Conservation (phyloP, 2,797 vertebrate genomes). For the Bufotes viridis region DNA sequence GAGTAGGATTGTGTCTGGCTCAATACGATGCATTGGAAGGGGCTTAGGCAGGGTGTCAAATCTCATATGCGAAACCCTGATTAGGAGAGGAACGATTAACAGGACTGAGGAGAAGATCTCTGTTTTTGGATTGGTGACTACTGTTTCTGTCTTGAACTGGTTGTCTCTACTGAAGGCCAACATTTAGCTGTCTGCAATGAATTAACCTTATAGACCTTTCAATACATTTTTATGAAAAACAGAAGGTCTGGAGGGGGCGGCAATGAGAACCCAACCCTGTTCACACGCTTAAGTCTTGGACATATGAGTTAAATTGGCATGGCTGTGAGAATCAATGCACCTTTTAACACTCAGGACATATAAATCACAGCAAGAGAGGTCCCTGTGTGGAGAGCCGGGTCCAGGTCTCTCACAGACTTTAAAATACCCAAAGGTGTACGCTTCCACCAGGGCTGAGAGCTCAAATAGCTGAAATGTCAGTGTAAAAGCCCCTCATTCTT, state of each 20-base stretch:
- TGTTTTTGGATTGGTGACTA: neutral
- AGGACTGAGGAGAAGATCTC: neutral
- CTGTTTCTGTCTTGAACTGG: neutral
- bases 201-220: neutral
- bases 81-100: neutral
- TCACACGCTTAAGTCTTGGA: neutral
- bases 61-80: too few species aligned
- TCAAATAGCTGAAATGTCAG: slow-evolving; percentile 34
- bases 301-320: slow-evolving; percentile 15
- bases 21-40: too few species aligned
- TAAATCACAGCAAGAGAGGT: slow-evolving; percentile 27
- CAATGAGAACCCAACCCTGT: neutral
- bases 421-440: slow-evolving; percentile 32
- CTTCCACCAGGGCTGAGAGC: slow-evolving; percentile 26
- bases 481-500: slow-evolving; percentile 46
- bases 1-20: too few species aligned
- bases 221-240: neutral
- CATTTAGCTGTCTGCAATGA: neutral
- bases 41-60: too few species aligned
- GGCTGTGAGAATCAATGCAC: slow-evolving; percentile 33
- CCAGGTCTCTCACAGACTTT: neutral
- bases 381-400: slow-evolving; percentile 7
- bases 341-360: slow-evolving; percentile 24
- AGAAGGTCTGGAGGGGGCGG: neutral
- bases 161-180: neutral